phyloP scores from a whole-genome alignment of 1,140 invertebrate species.

The Nebria ingens region DNA sequence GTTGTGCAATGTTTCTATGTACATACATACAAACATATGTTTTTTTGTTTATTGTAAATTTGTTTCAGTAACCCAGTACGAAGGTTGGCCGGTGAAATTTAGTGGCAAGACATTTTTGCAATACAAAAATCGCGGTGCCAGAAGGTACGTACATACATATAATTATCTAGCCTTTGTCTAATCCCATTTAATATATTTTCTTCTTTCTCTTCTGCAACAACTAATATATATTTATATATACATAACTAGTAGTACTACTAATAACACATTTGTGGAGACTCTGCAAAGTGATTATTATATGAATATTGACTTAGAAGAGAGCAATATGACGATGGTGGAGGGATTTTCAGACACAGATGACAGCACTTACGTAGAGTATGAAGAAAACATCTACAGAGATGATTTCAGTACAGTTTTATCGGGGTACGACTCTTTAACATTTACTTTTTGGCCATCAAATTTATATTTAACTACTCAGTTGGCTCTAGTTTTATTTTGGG shows the following conservation, averaged over 20 bases:
- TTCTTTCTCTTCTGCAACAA: not conserved
- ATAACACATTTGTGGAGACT: constrained; percentile 18
- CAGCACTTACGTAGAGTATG: constrained; percentile 18
- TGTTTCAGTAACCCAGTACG: constrained; percentile 21
- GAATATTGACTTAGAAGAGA: not conserved
- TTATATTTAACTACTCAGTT: not conserved
- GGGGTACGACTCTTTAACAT: constrained; percentile 19
- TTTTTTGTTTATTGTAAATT: no score
- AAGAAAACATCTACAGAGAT: constrained; percentile 22
- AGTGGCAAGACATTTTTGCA: constrained; percentile 29
- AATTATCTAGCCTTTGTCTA: constrained; percentile 12
- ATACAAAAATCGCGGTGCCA: constrained; percentile 29
- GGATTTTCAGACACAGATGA: constrained; percentile 12
- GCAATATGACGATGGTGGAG: constrained; percentile 1
- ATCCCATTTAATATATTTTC: constrained; percentile 15
- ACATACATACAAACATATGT: no score
- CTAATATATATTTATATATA: constrained; percentile 12
- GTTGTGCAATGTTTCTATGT: no score
- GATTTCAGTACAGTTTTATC: constrained; percentile 22
- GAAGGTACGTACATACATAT: constrained; percentile 25
- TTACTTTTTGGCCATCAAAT: not conserved
- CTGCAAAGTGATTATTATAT: constrained; percentile 2
- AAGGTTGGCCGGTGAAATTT: constrained; percentile 28
- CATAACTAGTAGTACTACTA: constrained; percentile 18
- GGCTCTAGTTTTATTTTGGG: no score